Conservation (phyloP, 92 coral and sea anemone species). For the Palythoa caribaeorum region DNA sequence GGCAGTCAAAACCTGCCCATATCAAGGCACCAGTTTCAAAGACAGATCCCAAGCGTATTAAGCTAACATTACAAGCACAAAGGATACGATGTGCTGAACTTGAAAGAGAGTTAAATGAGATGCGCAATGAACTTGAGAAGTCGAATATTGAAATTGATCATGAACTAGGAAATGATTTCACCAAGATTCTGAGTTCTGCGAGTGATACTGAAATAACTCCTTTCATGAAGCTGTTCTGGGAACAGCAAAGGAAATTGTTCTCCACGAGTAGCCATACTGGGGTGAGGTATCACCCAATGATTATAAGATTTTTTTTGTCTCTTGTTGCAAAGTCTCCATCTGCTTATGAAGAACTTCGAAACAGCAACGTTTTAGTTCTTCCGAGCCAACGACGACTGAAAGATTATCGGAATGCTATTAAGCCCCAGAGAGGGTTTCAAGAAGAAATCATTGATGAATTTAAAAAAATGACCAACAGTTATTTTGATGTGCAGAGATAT, state of each 20-base stretch:
- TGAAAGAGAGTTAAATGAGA: conserved; percentile 48
- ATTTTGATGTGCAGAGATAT: conserved; percentile 72
- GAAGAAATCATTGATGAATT: conserved; percentile 51
- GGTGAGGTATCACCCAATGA: conserved; percentile 72
- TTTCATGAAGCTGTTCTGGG: conserved; percentile 68
- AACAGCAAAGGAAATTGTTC: conserved; percentile 69
- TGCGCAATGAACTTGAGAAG: conserved; percentile 49
- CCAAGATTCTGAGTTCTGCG: conserved; percentile 38
- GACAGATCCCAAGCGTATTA: conserved; percentile 53
- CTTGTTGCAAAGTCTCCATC: conserved; percentile 74
- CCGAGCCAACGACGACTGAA: conserved; percentile 54
- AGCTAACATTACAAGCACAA: conserved; percentile 49
- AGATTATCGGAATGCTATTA: conserved; percentile 37
- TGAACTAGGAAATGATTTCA: conserved; percentile 56
- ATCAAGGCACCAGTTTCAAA: conserved; percentile 58
- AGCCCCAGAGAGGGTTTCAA: conserved; percentile 70
- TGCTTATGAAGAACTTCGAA: conserved; percentile 69
- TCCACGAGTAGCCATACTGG: conserved; percentile 52
- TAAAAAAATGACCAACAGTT: conserved; percentile 46
- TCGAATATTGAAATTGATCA: conserved; percentile 54
- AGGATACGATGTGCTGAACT: conserved; percentile 56
- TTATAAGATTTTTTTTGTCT: conserved; percentile 68
- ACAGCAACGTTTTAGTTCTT: conserved; percentile 65
- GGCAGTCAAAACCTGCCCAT: conserved; percentile 52
- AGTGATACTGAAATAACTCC: conserved; percentile 48